phyloP scores from a whole-genome alignment of 2,113 vertebrate species.

The Actinemys pallida region DNA sequence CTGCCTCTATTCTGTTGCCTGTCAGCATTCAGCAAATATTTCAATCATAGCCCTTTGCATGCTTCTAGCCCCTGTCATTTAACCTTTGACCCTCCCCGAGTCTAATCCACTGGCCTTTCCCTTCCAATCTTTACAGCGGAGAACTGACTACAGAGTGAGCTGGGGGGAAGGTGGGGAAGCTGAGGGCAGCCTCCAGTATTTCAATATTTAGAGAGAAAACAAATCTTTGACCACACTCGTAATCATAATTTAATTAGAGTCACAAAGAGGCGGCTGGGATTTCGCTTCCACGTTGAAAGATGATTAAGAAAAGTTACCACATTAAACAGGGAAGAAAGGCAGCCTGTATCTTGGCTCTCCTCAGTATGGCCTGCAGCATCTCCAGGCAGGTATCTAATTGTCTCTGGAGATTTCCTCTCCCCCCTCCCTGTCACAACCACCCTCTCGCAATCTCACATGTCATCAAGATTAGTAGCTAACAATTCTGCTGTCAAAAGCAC shows the following conservation, averaged over 20 bases:
- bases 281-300: neutral
- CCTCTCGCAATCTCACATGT: neutral
- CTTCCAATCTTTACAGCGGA: constrained; percentile 60
- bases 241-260: neutral
- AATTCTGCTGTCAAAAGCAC: neutral
- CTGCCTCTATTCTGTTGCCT: constrained; percentile 82
- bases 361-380: fast-evolving
- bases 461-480: constrained; percentile 6
- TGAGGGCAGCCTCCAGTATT: neutral
- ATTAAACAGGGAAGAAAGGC: neutral
- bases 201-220: neutral
- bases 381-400: constrained; percentile 16
- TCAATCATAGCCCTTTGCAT: constrained; percentile 74
- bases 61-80: constrained; percentile 75
- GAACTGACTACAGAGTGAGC: neutral
- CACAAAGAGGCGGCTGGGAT: neutral
- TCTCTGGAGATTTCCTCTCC: neutral
- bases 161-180: neutral
- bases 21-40: constrained; percentile 84
- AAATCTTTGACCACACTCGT: neutral
- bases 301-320: neutral
- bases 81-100: constrained; percentile 75
- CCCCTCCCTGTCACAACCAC: fast-evolving
- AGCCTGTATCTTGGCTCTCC: neutral
- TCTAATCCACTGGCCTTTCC: constrained; percentile 72